Evolutionary conservation across 2,113 vertebrate species (phyloP), one percentile per base, ranked within the genome.

Genomic region (Pipa parva): DNA sequence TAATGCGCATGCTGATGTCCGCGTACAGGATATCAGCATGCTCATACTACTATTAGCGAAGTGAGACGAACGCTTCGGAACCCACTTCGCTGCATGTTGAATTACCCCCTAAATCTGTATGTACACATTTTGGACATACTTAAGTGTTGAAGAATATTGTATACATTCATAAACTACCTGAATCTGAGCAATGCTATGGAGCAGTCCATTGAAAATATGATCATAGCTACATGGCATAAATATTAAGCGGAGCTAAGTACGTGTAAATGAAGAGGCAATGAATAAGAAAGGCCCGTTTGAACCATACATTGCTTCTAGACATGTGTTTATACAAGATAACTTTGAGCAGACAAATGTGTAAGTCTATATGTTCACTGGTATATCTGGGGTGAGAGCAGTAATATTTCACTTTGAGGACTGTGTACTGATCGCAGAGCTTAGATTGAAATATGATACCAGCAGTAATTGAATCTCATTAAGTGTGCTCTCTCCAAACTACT

Each of bases 251-350:
- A 46, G 26, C 9, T 29, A 25, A 31, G 48, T 61, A 31, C 28
- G 29, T 54, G 54, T 27, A 51, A 28, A 45, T 33, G 55, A 59
- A 58, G 18, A 54, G 66, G 9, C 13, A 25, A 24, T 29, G 21
- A 42, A 22, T 59, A 59, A 31, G 17, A 24, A 9, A 37, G 52
- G 52, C 20, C 51, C 36, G 52, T 26, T 24, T 28, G 37, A 48
- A 57, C 27, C 42, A 22, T 39, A 33, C 36, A 56, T 26, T 37
- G 56, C 18, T 39, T 17, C 18, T 7, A 61, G 66, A 70, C 57
- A 37, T 33, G 24, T 70, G 66, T 70, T 70, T 70, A 70, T 61
- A 70, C 20, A 42, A 61, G 36, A 49, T 42, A n/a, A 24, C 48
- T 54, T 54, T 70, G 42, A 22, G 15, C 21, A 18, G 54, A 22